These are phyloP conservation scores for Tinea pellionella DNA, from an alignment of 2,888 invertebrate species.

Conservation along the genomic window DNA sequence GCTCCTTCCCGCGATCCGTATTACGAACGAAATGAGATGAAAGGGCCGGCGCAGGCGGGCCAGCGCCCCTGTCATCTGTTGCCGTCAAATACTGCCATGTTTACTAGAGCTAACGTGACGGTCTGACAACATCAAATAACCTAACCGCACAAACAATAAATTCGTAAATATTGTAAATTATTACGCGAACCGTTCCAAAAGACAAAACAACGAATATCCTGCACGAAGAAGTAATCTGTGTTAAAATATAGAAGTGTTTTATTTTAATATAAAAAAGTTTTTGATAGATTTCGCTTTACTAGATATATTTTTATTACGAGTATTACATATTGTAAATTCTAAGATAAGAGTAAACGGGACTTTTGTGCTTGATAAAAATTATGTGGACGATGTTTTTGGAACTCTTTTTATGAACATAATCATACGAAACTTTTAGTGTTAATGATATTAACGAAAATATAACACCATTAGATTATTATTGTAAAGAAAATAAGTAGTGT, in stretches of 20 bases:
- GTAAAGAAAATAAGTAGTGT: not conserved
- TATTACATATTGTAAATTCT: not conserved
- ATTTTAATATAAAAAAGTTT: not conserved
- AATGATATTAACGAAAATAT: conserved; percentile 13
- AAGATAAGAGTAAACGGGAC: not conserved
- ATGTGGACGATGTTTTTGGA: not conserved
- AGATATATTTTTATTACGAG: conserved; percentile 9
- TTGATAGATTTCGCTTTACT: conserved; percentile 9
- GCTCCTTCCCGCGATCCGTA: not conserved
- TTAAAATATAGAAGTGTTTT: not conserved
- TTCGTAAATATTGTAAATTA: conserved; percentile 23
- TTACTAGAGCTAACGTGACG: conserved; percentile 61
- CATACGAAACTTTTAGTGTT: not conserved
- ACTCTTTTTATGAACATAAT: not conserved
- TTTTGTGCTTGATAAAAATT: not conserved
- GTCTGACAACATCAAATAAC: conserved; percentile 64
- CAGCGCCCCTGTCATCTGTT: conserved; percentile 65
- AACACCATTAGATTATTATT: conserved; percentile 16
- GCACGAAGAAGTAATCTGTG: not conserved
- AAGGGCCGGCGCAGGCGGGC: conserved; percentile 51
- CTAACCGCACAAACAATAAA: conserved; percentile 34
- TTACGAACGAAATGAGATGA: conserved; percentile 17
- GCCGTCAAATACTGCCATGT: conserved; percentile 60
- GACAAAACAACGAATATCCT: conserved; percentile 45
- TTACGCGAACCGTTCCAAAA: conserved; percentile 27